These are phyloP conservation scores for Archocentrus centrarchus DNA, from an alignment of 2,113 vertebrate species.

Conservation along the genomic window DNA sequence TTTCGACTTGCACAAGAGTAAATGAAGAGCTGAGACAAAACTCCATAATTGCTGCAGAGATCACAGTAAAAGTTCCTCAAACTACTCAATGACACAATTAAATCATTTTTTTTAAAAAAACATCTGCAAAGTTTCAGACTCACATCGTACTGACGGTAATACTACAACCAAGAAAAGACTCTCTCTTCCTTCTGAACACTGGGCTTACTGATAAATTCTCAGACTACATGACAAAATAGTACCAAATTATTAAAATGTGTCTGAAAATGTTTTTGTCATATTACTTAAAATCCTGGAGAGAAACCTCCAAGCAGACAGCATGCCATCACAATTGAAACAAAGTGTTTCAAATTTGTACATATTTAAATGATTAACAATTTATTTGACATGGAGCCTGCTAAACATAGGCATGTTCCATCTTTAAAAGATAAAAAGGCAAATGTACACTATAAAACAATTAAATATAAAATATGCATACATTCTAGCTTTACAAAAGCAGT, in stretches of 20 bases:
- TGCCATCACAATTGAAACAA: background rate
- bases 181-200: background rate
- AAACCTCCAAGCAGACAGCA: background rate
- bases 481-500: background rate
- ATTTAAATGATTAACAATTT: background rate
- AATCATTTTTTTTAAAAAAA: background rate
- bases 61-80: background rate
- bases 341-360: background rate
- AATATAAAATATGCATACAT: conserved; percentile 50
- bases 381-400: background rate
- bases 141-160: background rate
- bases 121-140: background rate
- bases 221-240: background rate
- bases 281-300: conserved; percentile 17
- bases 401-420: background rate
- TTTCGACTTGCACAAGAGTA: background rate
- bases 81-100: background rate
- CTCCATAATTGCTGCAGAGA: background rate
- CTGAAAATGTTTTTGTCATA: background rate
- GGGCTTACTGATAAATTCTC: background rate
- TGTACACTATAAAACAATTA: conserved; percentile 36
- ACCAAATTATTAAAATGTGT: background rate
- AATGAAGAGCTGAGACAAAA: conserved; percentile 1
- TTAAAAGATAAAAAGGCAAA: conserved; percentile 34
- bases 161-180: background rate